Evolutionary conservation across 2,797 vertebrate genomes (phyloP).

Genomic region (Telmatherina bonti): DNA sequence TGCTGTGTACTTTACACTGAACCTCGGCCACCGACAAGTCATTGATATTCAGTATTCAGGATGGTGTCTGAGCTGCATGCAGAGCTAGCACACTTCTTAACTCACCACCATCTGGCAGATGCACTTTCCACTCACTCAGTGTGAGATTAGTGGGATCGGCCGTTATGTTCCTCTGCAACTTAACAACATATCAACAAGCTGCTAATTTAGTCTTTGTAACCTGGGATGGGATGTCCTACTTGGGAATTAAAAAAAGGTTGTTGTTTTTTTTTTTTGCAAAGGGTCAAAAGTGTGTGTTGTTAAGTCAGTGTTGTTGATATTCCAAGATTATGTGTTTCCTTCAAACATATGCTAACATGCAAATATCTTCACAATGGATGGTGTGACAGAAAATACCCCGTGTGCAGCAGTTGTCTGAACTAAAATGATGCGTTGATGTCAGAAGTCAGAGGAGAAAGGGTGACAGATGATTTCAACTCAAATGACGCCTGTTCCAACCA

Average conservation of each 20-base stretch:
- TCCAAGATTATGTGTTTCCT: neutral
- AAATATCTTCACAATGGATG: no score
- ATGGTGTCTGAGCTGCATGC: constrained; percentile 55
- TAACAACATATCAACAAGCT: constrained; percentile 13
- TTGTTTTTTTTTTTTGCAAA: no score
- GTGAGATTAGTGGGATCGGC: constrained; percentile 19
- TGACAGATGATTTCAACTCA: no score
- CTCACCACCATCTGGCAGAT: constrained; percentile 27
- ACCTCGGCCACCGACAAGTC: constrained; percentile 52
- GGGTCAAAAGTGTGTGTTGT: neutral
- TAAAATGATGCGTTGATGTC: no score
- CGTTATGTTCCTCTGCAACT: constrained; percentile 30
- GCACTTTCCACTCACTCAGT: constrained; percentile 17
- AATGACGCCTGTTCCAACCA: no score
- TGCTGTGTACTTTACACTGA: constrained; percentile 47
- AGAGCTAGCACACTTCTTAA: constrained; percentile 38
- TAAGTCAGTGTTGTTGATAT: neutral
- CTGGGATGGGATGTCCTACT: constrained; percentile 2
- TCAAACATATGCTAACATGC: neutral
- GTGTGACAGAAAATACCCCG: no score
- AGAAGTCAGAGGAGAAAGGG: no score
- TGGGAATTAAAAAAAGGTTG: neutral
- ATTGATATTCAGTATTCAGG: constrained; percentile 71
- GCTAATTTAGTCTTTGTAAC: neutral
- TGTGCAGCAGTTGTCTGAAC: no score